These are phyloP conservation scores for Dynastes maya DNA, from an alignment of 2,888 invertebrate species.

Conservation along the genomic window DNA sequence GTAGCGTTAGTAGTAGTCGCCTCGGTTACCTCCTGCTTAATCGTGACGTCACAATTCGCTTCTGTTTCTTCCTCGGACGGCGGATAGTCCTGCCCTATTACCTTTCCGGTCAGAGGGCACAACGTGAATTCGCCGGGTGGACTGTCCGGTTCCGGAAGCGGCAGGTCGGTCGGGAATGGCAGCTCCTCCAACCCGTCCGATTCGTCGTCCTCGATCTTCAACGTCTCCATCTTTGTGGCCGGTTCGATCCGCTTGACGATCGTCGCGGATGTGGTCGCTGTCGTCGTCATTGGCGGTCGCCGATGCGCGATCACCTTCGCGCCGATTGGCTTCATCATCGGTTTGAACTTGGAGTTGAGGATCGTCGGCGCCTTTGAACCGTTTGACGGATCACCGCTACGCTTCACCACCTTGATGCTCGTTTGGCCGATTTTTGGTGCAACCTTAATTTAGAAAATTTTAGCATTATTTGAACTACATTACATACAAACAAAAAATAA, in stretches of 20 bases:
- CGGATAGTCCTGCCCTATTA: constrained; percentile 55
- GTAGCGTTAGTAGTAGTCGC: neutral
- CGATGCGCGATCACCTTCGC: constrained; percentile 47
- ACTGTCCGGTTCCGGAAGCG: constrained; percentile 75
- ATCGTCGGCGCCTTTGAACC: constrained; percentile 51
- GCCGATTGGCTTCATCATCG: constrained; percentile 43
- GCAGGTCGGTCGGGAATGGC: constrained; percentile 75
- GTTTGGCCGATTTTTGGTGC: constrained; percentile 72
- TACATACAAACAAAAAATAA: no score
- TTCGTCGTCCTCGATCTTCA: constrained; percentile 62
- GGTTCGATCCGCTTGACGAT: constrained; percentile 54
- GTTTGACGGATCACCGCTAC: constrained; percentile 61
- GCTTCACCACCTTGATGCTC: constrained; percentile 70
- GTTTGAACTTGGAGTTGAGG: constrained; percentile 51
- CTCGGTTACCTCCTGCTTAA: constrained; percentile 46
- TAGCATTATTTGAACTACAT: no score
- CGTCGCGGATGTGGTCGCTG: constrained; percentile 53
- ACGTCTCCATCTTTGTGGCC: constrained; percentile 44
- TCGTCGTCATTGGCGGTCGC: constrained; percentile 53
- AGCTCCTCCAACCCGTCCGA: constrained; percentile 78
- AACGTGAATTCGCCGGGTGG: constrained; percentile 81
- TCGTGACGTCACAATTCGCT: neutral
- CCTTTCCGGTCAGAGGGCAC: constrained; percentile 79
- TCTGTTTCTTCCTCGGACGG: constrained; percentile 41
- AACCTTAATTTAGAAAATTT: constrained; percentile 59